A percentile compares a stretch with the other conserved stretches of the same genome.
Conservation (phyloP, 2,113 vertebrate genomes). For the Agapornis roseicollis region DNA sequence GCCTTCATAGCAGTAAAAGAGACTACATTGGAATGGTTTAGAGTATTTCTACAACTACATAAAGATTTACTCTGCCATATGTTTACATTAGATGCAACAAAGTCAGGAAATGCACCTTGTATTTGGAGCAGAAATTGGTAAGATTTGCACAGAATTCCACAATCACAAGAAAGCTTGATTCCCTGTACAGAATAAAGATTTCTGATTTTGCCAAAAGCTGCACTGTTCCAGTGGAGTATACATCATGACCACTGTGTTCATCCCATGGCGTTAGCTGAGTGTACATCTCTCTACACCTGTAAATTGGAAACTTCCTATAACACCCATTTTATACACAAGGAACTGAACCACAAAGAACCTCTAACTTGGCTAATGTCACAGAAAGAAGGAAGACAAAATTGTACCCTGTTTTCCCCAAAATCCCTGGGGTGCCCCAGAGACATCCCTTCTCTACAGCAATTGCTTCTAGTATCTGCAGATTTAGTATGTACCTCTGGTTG, state of each 20-base stretch:
- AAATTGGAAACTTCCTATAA: background rate
- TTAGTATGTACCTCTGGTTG: background rate
- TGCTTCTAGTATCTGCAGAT: background rate
- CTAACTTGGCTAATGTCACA: background rate
- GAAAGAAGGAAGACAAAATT: background rate
- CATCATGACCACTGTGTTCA: background rate
- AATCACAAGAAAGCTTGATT: background rate
- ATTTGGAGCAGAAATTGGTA: background rate
- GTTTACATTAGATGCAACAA: background rate
- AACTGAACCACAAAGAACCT: background rate
- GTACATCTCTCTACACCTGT: background rate
- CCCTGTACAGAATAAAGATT: background rate
- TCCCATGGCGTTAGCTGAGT: background rate
- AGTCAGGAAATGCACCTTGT: background rate
- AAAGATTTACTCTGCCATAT: background rate
- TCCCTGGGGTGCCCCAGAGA: background rate
- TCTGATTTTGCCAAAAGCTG: background rate
- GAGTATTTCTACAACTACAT: background rate
- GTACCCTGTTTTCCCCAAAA: background rate
- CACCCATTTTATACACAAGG: background rate
- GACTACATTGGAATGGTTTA: background rate
- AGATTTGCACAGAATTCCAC: background rate
- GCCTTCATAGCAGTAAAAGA: background rate
- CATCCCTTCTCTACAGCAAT: background rate
- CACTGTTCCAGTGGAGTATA: background rate